A percentile compares a stretch with the other conserved stretches of the same genome.
phyloP scores from a whole-genome alignment of 2,797 vertebrate species.

The Gallinago nigripennis region DNA sequence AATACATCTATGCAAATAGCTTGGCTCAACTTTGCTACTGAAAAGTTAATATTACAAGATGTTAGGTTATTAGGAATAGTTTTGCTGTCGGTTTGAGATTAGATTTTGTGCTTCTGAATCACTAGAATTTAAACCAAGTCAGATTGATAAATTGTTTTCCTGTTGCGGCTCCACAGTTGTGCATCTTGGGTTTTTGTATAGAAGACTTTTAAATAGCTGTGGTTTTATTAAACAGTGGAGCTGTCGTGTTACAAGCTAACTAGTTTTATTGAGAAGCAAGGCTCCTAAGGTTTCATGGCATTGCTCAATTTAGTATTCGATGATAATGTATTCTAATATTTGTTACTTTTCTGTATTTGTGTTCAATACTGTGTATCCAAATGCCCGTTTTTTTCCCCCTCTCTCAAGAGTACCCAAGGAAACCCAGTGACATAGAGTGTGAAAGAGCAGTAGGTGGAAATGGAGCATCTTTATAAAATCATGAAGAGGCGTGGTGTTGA shows the following conservation, averaged over 20 bases:
- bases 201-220: background rate
- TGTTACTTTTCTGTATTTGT: fast-evolving
- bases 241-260: background rate
- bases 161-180: background rate
- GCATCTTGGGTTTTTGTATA: background rate
- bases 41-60: background rate
- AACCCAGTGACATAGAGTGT: fast-evolving
- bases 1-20: background rate
- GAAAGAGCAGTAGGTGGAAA: fast-evolving
- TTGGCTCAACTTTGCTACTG: background rate
- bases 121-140: background rate
- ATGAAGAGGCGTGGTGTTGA: fast-evolving
- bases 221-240: background rate
- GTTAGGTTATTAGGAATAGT: background rate
- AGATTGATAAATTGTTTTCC: fast-evolving
- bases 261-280: background rate
- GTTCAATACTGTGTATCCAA: background rate
- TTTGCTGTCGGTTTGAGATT: background rate
- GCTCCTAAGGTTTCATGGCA: fast-evolving
- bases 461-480: background rate
- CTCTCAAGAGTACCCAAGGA: fast-evolving
- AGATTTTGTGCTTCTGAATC: background rate
- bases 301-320: fast-evolving
- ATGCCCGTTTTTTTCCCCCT: fast-evolving
- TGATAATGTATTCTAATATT: fast-evolving